Percentiles rank a stretch among this genome's conserved stretches.
Conservation (phyloP, 1,140 invertebrate genomes). For the Brachionus sp. region DNA sequence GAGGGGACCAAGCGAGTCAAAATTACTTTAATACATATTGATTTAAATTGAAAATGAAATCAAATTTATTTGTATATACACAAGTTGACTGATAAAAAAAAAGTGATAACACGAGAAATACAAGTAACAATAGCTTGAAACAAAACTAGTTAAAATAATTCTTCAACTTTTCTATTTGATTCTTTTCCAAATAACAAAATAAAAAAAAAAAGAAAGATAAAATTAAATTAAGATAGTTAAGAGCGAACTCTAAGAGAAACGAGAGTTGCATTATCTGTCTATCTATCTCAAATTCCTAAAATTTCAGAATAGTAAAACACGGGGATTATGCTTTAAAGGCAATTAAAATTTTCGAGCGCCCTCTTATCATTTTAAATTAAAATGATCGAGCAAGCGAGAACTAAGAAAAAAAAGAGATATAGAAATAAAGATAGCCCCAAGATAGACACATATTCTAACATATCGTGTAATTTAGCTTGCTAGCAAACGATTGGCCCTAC, state of each 20-base stretch:
- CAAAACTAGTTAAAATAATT: not conserved
- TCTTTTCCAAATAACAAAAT: not conserved
- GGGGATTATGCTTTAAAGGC: not conserved
- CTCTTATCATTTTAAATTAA: constrained; percentile 22
- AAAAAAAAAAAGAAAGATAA: not conserved
- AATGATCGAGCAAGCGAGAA: not conserved
- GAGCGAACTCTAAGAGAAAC: constrained; percentile 27
- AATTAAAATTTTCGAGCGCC: constrained; percentile 9
- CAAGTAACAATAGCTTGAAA: not conserved
- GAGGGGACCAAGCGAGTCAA: too few species aligned
- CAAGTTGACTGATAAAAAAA: not conserved
- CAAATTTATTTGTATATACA: too few species aligned
- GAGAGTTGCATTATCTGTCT: constrained; percentile 7
- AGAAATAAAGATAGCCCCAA: not conserved
- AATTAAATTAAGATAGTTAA: constrained; percentile 29
- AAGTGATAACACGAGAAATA: constrained; percentile 5
- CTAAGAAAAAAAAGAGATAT: not conserved
- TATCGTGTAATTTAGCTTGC: not conserved
- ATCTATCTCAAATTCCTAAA: constrained; percentile 30
- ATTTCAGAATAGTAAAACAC: constrained; percentile 18
- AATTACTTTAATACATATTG: too few species aligned
- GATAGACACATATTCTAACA: constrained; percentile 9
- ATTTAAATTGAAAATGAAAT: too few species aligned
- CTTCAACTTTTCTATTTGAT: not conserved
- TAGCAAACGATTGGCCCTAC: not conserved